Base-by-base conservation (phyloP, 2,888 invertebrate species). In the Coecobrya sp. region DNA sequence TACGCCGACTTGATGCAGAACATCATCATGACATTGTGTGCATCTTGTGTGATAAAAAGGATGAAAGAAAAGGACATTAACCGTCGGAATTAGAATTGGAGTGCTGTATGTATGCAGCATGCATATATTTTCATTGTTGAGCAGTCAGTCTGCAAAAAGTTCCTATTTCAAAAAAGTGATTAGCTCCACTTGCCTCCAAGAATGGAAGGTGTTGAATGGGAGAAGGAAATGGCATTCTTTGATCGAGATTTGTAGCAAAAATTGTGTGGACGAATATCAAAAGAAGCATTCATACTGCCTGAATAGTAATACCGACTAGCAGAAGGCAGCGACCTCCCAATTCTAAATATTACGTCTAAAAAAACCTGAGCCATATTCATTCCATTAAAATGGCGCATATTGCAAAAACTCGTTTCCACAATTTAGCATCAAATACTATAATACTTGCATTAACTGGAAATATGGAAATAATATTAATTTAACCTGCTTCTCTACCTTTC, bases 21-120 rank as follows among this genome's bases (percentile, higher is more conserved):
- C 76, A 79, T 76, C 86, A 73, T 76, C 89, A 84, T 59, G 84
- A 70, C 84, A 90, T 90, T 90, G 89, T 90, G 84, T 90, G 76
- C 68, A 65, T 25, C 45, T n/a, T n/a, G n/a, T n/a, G 52, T 68
- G n/a, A 59, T 22, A 36, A 45, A 22, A 49, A 25, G 68, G 42
- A 10, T 42, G 36, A 62, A 42, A 55, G 49, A 16, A 82, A 45
- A 90, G 89, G 89, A 90, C 89, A 90, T 90, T 90, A 90, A 90
- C 89, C 89, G 89, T 52, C 81, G 45, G 42, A 49, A 49, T 45
- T n/a, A 16, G 30, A 52, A 27, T 27, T 27, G 81, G 73, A 81
- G 82, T 82, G 59, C 11, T 30, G 13, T 59, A 30, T 30, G 13
- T 59, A 30, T 59, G 36, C n/a, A 49, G 36, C 16, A 25, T 79